Evolutionary conservation across 2,888 invertebrate genomes (phyloP), one percentile per base, ranked within the genome.

Genomic region (Athrips mouffetella): DNA sequence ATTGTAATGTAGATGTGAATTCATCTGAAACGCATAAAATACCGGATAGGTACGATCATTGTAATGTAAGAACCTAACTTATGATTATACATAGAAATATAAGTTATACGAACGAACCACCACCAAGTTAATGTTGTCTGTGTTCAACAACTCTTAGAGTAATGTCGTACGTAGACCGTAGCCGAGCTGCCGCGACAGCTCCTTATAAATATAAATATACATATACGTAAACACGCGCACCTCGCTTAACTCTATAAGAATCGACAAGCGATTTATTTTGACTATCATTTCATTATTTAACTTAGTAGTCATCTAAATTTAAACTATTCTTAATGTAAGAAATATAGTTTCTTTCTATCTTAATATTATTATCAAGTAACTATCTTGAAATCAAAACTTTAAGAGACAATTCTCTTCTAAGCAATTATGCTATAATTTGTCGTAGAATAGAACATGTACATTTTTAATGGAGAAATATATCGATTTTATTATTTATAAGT

Each of bases 381-480:
- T 51, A 41, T 41, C 46, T 46, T 50, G 33, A 41, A 46, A 30
- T 37, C 45, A 44, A 37, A 37, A 29, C 20, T 47, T 13, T 15
- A 21, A 33, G 39, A 47, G 18, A 11, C 8, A 25, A 27, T 20
- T 15, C 13, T 49, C 49, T 47, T 40, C 49, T 52, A 47, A 33
- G 25, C 1, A 31, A 23, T 31, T 20, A 47, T 60, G 62, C 63
- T 62, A 63, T 66, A 60, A 62, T 72, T 79, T 78, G 86, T 87
- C 87, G 86, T 85, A 85, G 86, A 86, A 86, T 87, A 84, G 87
- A 87, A 87, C 86, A 87, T 85, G 85, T 83, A 82, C 75, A 72
- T 68, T 68, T n/a, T 70, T 67, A 67, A 23, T 45, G 35, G 35
- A 65, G 63, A 72, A 67, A 67, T 69, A 70, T 76, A 80, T 78